A percentile compares a stretch with the other conserved stretches of the same genome.
Conservation (phyloP, 1,140 invertebrate genomes). For the Drosophila sechellia region DNA sequence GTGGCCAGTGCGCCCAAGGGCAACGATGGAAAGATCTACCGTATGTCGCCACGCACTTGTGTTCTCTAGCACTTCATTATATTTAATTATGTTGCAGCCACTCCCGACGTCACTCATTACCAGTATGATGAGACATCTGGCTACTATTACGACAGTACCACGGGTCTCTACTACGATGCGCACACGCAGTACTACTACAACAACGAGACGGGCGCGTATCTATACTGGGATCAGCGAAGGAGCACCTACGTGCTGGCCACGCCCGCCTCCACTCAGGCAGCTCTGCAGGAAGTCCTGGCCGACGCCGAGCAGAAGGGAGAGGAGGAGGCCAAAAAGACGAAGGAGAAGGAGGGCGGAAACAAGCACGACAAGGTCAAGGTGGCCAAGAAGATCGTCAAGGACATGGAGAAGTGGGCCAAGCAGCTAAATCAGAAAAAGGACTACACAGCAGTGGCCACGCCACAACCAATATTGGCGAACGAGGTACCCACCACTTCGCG, state of each 20-base stretch:
- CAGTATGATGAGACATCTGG: conserved; percentile 97
- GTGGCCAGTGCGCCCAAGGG: conserved; percentile 85
- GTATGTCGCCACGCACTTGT: conserved; percentile 84
- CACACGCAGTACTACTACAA: conserved; percentile 98
- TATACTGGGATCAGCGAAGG: conserved; percentile 96
- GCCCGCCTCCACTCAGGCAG: conserved; percentile 85
- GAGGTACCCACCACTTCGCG: conserved; percentile 69
- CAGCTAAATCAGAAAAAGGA: conserved; percentile 99
- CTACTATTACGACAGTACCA: conserved; percentile 97
- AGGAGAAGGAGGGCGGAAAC: conserved; percentile 78
- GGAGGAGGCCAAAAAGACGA: conserved; percentile 85
- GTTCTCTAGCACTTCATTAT: too few species aligned
- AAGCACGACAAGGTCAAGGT: conserved; percentile 95
- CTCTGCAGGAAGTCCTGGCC: conserved; percentile 65
- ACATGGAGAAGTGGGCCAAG: conserved; percentile 98
- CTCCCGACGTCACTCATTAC: conserved; percentile 96
- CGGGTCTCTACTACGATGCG: conserved; percentile 97
- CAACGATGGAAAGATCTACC: conserved; percentile 88
- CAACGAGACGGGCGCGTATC: conserved; percentile 93
- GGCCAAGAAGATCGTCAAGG: conserved; percentile 98
- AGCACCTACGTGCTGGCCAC: conserved; percentile 92
- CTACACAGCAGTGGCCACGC: conserved; percentile 83
- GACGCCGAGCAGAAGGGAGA: conserved; percentile 57
- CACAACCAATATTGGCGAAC: conserved; percentile 52
- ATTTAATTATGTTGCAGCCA: conserved; percentile 85